Evolutionary conservation across 2,888 invertebrate species (phyloP), one percentile per base, ranked within the genome.

Genomic region (Microctonus brassicae): DNA sequence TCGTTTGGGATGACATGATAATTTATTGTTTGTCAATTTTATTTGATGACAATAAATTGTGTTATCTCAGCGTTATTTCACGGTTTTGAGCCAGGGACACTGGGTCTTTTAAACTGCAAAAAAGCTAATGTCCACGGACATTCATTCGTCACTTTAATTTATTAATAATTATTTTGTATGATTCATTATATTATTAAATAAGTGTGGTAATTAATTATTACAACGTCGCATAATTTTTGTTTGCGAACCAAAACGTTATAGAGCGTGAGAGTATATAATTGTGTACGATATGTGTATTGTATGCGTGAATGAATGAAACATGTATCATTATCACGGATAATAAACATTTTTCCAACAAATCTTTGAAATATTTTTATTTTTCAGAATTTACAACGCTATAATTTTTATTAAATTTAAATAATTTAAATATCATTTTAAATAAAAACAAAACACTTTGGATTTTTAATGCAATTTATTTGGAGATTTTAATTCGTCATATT

Each of bases 281-380:
- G 24, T 47, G 66, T 73, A 74, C 69, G 65, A 77, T 78, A 73
- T 79, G 79, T 76, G 75, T 75, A 77, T 77, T 73, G 80, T 70
- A 74, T 82, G 83, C 79, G 75, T 76, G 81, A 76, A 76, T 76
- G 80, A 70, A 73, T 78, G 79, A 79, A 70, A 70, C 73, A 76
- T 83, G 80, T 85, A 84, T 81, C 80, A 81, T 79, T 83, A 83
- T 81, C 79, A 81, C 78, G n/a, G 77, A 77, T 75, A 86, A 86
- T 86, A 85, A 86, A 85, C 81, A 82, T 81, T 85, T 85, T 85
- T 86, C 82, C 82, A 84, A 79, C 81, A 84, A 78, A 76, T 70
- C 52, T 22, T 26, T 47, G 29, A 20, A 57, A 66, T 42, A 33
- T 53, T 62, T 58, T 61, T 39, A 17, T 20, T 53, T n/a, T 55